Conservation (phyloP, 2,113 vertebrate species). For the Tragulus kanchil region DNA sequence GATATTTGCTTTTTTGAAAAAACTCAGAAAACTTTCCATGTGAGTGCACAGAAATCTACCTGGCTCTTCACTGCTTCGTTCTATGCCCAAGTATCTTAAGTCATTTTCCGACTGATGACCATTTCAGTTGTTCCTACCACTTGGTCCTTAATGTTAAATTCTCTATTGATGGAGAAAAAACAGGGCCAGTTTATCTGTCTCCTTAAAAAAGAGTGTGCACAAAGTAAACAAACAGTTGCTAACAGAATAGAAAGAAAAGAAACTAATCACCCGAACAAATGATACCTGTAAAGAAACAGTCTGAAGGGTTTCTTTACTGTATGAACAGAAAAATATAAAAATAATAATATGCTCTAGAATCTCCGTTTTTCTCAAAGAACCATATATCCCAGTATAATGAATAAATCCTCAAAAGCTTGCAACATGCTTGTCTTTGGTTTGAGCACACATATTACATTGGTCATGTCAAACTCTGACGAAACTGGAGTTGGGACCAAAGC, state of each 20-base stretch:
- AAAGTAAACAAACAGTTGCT: not conserved
- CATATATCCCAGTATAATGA: not conserved
- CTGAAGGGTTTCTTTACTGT: not conserved
- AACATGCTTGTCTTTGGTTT: slow-evolving; percentile 48
- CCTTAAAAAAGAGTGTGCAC: slow-evolving; percentile 43
- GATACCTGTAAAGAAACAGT: not conserved
- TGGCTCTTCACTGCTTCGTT: not conserved
- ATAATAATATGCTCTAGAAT: slow-evolving; percentile 25
- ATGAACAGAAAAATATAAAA: slow-evolving; percentile 54
- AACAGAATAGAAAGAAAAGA: slow-evolving; percentile 47
- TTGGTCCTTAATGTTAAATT: slow-evolving; percentile 10
- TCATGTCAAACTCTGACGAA: slow-evolving; percentile 50
- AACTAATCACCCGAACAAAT: slow-evolving; percentile 6
- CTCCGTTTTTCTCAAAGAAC: not conserved
- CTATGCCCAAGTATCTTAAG: not conserved
- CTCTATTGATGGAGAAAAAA: not conserved
- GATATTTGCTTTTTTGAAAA: not conserved
- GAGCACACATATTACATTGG: slow-evolving; percentile 20
- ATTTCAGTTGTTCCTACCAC: not conserved
- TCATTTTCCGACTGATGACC: not conserved
- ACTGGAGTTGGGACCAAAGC: slow-evolving; percentile 33
- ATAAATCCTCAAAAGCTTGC: slow-evolving; percentile 42
- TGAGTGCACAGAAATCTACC: not conserved
- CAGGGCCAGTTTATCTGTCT: not conserved
- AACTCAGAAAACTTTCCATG: not conserved